phyloP scores from a whole-genome alignment of 30 jellyfish, hydroid and myxozoan species.

The Nemopilema nomurai region DNA sequence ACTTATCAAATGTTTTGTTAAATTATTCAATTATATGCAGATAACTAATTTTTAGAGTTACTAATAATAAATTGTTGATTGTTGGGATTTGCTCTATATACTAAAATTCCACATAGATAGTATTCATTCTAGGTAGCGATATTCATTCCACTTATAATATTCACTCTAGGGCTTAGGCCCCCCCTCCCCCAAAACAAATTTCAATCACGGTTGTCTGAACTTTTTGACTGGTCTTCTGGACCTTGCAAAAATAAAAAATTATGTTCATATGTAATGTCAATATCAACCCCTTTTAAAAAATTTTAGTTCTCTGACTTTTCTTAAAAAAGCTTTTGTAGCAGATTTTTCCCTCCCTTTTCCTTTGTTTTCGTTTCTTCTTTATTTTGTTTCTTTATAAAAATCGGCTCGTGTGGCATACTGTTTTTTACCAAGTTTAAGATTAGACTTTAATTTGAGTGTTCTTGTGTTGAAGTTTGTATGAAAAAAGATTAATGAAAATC shows the following conservation, averaged over 20 bases:
- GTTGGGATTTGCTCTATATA: neutral
- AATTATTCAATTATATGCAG: neutral
- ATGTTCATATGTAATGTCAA: neutral
- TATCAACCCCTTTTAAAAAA: neutral
- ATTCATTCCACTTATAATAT: neutral
- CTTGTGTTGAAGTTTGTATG: neutral
- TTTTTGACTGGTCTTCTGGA: neutral
- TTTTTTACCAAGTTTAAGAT: neutral
- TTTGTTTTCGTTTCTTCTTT: neutral
- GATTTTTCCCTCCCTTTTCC: neutral
- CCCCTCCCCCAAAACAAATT: neutral
- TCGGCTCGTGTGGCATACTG: neutral
- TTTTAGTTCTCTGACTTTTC: neutral
- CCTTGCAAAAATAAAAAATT: neutral
- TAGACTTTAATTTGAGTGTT: neutral
- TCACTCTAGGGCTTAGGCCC: neutral
- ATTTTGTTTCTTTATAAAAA: neutral
- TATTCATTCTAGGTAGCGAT: neutral
- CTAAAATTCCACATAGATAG: neutral
- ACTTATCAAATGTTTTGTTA: neutral
- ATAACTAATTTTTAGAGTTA: neutral
- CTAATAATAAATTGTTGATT: neutral
- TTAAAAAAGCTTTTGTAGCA: neutral
- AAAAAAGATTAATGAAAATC: neutral
- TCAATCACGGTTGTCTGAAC: neutral